Percentiles rank a stretch among this genome's conserved stretches.
These are phyloP conservation scores for Neoaliturus tenellus DNA, from an alignment of 2,888 invertebrate species.

Conservation along the genomic window DNA sequence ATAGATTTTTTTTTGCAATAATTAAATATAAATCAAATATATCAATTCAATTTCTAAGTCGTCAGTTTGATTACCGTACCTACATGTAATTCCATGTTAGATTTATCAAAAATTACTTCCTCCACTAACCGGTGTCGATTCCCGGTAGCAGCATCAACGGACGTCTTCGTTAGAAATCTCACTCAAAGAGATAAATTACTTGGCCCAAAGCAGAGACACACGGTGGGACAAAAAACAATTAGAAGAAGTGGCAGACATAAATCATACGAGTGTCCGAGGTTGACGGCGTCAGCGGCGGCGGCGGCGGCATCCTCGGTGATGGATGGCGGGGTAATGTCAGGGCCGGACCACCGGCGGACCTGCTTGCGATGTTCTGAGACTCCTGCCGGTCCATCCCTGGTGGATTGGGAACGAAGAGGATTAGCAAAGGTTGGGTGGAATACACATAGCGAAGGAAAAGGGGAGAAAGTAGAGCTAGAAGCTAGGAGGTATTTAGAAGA, in stretches of 20 bases:
- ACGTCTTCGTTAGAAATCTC: not conserved
- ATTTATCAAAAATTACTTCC: too few species aligned
- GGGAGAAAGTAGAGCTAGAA: too few species aligned
- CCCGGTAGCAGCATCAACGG: not conserved
- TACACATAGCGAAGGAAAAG: too few species aligned
- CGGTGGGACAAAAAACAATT: constrained; percentile 18
- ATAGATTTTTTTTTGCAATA: too few species aligned
- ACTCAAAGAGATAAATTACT: constrained; percentile 15
- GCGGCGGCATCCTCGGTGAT: not conserved
- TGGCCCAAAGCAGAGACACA: constrained; percentile 4
- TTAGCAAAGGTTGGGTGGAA: too few species aligned
- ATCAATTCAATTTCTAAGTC: too few species aligned
- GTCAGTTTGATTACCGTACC: too few species aligned
- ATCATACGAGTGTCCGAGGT: not conserved
- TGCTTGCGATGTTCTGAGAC: not conserved
- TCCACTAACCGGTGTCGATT: not conserved
- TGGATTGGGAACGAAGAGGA: too few species aligned
- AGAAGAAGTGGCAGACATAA: constrained; percentile 11
- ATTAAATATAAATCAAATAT: too few species aligned
- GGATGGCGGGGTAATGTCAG: constrained; percentile 5
- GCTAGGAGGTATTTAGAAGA: too few species aligned
- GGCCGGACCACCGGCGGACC: not conserved
- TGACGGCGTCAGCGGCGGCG: not conserved
- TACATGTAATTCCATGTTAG: too few species aligned
- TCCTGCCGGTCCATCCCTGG: too few species aligned